These are phyloP conservation scores for Gymnocheta viridis DNA, from an alignment of 2,888 invertebrate species.

Conservation along the genomic window DNA sequence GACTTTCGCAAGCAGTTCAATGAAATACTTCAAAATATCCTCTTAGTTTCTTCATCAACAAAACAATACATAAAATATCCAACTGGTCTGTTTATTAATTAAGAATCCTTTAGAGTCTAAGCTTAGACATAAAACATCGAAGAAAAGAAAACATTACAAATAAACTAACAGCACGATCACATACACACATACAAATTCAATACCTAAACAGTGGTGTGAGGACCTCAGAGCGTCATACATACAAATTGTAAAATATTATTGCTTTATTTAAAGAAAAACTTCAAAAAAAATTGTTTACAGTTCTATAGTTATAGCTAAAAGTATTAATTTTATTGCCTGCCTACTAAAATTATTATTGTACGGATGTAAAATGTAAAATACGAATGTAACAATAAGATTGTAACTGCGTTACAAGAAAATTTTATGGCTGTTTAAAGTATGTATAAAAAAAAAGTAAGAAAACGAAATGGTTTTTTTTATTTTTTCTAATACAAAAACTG, in stretches of 20 bases:
- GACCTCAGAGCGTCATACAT: conserved; percentile 16
- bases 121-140: conserved; percentile 21
- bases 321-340: conserved; percentile 69
- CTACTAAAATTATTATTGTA: conserved; percentile 63
- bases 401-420: conserved; percentile 52
- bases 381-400: conserved; percentile 57
- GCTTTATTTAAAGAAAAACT: conserved; percentile 53
- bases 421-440: conserved; percentile 66
- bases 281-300: conserved; percentile 54
- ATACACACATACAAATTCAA: background rate
- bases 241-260: conserved; percentile 61
- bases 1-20: too few relatives aligned
- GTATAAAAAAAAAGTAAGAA: conserved; percentile 16
- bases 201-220: background rate
- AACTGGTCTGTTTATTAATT: too few relatives aligned
- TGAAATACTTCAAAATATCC: too few relatives aligned
- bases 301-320: conserved; percentile 57
- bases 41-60: too few relatives aligned
- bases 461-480: conserved; percentile 41
- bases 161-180: background rate
- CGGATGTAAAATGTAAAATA: conserved; percentile 41
- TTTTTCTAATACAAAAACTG: conserved; percentile 68
- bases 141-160: background rate
- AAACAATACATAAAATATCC: too few relatives aligned
- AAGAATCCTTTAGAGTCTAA: background rate